Evolutionary conservation across 2,797 vertebrate genomes (phyloP).

Genomic region (Acipenser transmontanus): DNA sequence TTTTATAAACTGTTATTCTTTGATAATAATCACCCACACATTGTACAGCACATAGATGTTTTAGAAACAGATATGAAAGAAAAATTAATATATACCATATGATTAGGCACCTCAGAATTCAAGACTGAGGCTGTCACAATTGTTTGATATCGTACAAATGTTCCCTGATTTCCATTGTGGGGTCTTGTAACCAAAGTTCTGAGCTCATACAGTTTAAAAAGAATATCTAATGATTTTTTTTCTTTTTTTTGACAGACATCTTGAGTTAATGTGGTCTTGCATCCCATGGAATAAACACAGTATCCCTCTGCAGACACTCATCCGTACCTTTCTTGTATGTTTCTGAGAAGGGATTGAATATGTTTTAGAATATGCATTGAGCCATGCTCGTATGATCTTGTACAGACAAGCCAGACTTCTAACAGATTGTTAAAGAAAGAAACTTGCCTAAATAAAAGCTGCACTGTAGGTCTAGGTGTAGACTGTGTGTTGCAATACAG

Average conservation of each 20-base stretch:
- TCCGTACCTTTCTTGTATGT: slow-evolving; percentile 38
- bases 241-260: slow-evolving; percentile 55
- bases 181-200: slow-evolving; percentile 49
- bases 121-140: too few species aligned
- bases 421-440: not conserved
- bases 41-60: too few species aligned
- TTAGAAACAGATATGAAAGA: too few species aligned
- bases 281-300: slow-evolving; percentile 49
- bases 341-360: slow-evolving; percentile 32
- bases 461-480: too few species aligned
- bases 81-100: too few species aligned
- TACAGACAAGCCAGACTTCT: slow-evolving; percentile 1
- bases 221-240: slow-evolving; percentile 60
- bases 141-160: too few species aligned
- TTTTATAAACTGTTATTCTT: too few species aligned
- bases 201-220: slow-evolving; percentile 66
- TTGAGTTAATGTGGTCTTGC: slow-evolving; percentile 41
- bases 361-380: slow-evolving; percentile 57
- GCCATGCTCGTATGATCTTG: slow-evolving; percentile 31
- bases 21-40: too few species aligned
- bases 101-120: too few species aligned
- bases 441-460: too few species aligned
- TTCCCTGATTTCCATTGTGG: slow-evolving; percentile 52
- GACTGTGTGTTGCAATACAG: too few species aligned
- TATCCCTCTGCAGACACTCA: slow-evolving; percentile 65